These are phyloP conservation scores for Nesidiocoris tenuis DNA, from an alignment of 2,888 invertebrate genomes.

Conservation along the genomic window DNA sequence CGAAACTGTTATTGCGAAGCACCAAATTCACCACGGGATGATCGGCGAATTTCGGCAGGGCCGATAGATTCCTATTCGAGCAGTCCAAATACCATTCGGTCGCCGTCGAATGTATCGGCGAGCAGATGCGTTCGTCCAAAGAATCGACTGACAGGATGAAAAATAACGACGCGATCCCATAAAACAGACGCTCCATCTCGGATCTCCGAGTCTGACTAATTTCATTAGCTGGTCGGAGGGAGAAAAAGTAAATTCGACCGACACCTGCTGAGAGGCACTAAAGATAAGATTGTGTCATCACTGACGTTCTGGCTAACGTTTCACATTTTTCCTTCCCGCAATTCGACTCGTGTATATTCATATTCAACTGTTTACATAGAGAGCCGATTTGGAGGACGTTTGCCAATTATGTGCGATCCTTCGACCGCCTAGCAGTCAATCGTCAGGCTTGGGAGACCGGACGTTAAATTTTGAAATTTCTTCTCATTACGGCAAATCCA, in stretches of 20 bases:
- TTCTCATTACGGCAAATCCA: no score
- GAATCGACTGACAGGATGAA: not conserved
- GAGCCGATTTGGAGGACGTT: not conserved
- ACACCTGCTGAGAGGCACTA: not conserved
- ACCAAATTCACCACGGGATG: conserved; percentile 21
- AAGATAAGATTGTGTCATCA: not conserved
- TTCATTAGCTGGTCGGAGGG: no score
- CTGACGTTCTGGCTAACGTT: not conserved
- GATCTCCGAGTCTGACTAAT: no score
- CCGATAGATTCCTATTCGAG: not conserved
- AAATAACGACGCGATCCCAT: no score
- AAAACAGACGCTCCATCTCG: no score
- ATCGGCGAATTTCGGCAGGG: conserved; percentile 2
- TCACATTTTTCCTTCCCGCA: not conserved
- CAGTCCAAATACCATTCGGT: conserved; percentile 11
- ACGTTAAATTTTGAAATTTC: no score
- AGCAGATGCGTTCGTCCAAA: not conserved
- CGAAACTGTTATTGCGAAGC: conserved; percentile 31
- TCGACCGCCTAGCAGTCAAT: no score
- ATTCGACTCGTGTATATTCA: conserved; percentile 14
- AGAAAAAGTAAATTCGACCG: not conserved
- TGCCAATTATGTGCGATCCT: no score
- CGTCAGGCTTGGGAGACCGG: no score
- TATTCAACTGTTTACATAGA: conserved; percentile 25
- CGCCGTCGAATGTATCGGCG: not conserved